Evolutionary conservation across 2,113 vertebrate species (phyloP), one percentile per base, ranked within the genome.

Genomic region (Kryptolebias marmoratus): DNA sequence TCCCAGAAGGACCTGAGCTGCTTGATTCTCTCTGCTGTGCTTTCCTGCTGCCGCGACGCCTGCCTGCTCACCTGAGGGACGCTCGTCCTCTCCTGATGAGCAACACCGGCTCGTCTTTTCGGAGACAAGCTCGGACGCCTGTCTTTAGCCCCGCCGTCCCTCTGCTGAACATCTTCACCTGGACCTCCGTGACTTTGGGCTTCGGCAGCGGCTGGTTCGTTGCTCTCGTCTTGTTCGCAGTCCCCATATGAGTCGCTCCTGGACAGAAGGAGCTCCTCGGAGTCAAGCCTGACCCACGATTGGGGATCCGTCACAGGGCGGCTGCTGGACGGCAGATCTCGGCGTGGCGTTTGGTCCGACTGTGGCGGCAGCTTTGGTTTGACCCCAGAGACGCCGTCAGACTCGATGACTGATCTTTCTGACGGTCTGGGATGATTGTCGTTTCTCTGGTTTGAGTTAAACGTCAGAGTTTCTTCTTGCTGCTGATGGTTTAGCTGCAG

Each of bases 1-100:
- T 98, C 96, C 96, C 97, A 99, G 74, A 97, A 97, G 42, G 90
- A 93, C 89, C 94, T 97, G 16, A 97, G 95, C 58, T 96, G 94
- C 68, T 88, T 95, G 72, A 98, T 92, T 82, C 71, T 94, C 81
- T 92, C 88, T 47, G 87, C 75, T 52, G 76, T 86, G 64, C 45
- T 83, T 27, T 92, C 91, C 61, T 87, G 81, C 15, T 79, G 68
- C 32, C 81, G 32, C 0, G 5, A 12, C 12, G 44, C 36, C 58
- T 83, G 65, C 75, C 69, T 88, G 32, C 47, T 80, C 55, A 72
- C 56, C 36, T 70, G 54, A 54, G 76, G 68, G 65, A 59, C 82
- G 12, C 55, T 56, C 1, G 14, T 10, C 69, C 31, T 68, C 16
- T 87, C 85, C 71, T 75, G 84, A 39, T 31, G 77, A 8, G 65